Evolutionary conservation across 2,797 vertebrate species (phyloP), one percentile per base, ranked within the genome.

Genomic region (Phrynocephalus guinanensis): DNA sequence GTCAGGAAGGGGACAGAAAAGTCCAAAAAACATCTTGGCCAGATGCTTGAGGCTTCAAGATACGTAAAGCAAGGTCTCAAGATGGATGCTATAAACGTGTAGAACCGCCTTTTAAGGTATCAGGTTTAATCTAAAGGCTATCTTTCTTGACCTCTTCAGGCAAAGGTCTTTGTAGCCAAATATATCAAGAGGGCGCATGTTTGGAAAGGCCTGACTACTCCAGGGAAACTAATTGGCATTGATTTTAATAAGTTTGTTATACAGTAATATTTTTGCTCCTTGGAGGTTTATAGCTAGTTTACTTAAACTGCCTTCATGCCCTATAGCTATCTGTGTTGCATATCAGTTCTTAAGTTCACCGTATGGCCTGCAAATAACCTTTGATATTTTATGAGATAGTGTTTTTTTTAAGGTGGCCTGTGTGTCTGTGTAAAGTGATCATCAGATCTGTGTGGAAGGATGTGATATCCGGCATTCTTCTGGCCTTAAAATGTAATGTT

Each of bases 381-480:
- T 83, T 83, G 73, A 33, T 44, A 83, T 83, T 83, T 66, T 33
- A 82, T 38, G n/a, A 15, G 73, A 38, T 77, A 76, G 22, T 83
- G 26, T 38, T 48, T 83, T 83, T 33, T 83, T 79, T 84, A 79
- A 72, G 33, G 24, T 84, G 28, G 24, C 15, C 72, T 18, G 26
- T 72, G 50, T 3, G 30, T 83, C 50, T 79, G 26, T 71, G 2
- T 38, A 48, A 66, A 26, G 24, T 8, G 18, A 83, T 52, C 16
- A 83, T 83, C 24, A 63, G 76, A 83, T 28, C 50, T 79, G 18
- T 67, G 26, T 24, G 52, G 84, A 63, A 50, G 75, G 30, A 50
- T 28, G 50, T 18, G n/a, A 66, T 80, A 8, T 75, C 44, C n/a
- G 67, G 79, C 63, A 26, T 85, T n/a, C 20, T n/a, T 75, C 63